Evolutionary conservation across 1,140 invertebrate genomes (phyloP).

Genomic region (Antheraea pernyi): DNA sequence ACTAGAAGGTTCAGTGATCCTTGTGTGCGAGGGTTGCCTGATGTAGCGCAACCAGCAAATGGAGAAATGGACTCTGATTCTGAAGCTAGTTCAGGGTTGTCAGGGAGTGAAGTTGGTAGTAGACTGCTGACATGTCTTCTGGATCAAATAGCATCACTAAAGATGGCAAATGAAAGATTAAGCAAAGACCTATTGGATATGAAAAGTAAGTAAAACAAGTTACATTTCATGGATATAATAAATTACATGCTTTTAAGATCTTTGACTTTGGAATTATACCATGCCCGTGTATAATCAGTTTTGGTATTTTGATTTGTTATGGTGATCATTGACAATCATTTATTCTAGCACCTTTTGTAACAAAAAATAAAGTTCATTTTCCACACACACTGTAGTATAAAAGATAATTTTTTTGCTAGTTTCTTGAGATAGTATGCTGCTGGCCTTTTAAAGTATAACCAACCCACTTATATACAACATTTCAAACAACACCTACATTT

Average conservation of each 20-base stretch:
- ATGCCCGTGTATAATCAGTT: constrained; percentile 8
- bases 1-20: constrained; percentile 73
- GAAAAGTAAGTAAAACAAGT: constrained; percentile 54
- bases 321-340: neutral
- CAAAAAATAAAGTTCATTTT: neutral
- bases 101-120: constrained; percentile 67
- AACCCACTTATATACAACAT: constrained; percentile 27
- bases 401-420: neutral
- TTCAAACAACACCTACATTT: constrained; percentile 26
- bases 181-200: constrained; percentile 72
- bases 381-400: neutral
- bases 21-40: constrained; percentile 65
- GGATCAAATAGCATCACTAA: constrained; percentile 72
- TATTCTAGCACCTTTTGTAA: constrained; percentile 1
- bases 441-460: neutral
- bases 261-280: neutral
- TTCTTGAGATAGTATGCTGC: neutral
- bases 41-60: constrained; percentile 61
- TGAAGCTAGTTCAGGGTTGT: constrained; percentile 59
- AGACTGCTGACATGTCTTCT: constrained; percentile 67
- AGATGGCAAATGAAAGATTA: constrained; percentile 71
- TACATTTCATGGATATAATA: constrained; percentile 11
- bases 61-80: constrained; percentile 61
- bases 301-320: constrained; percentile 1
- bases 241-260: constrained; percentile 9